A percentile compares a stretch with the other conserved stretches of the same genome.
Evolutionary conservation across 2,113 vertebrate genomes (phyloP).

Genomic region (Acrocephalus arundinaceus): DNA sequence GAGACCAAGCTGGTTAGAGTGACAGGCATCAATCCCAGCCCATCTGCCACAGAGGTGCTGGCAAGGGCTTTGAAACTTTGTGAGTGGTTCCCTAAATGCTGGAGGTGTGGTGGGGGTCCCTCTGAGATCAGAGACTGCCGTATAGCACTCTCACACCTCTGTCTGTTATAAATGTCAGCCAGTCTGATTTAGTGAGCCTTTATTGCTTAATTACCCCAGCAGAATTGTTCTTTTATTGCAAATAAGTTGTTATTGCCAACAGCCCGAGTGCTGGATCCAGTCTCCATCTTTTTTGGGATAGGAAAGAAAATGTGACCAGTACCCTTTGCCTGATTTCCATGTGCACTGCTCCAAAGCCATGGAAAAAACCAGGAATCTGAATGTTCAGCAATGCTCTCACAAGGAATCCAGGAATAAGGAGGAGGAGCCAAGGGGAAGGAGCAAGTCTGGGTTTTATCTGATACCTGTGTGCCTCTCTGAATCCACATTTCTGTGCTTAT

Average conservation of each 20-base stretch:
- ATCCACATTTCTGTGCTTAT: not conserved
- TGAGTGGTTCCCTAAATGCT: not conserved
- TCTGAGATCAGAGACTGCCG: not conserved
- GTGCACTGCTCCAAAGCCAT: not conserved
- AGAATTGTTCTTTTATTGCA: not conserved
- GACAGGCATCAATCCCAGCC: not conserved
- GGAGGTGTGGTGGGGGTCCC: not conserved
- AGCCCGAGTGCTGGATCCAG: not conserved
- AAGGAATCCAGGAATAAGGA: not conserved
- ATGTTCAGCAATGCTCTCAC: not conserved
- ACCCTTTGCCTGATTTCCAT: not conserved
- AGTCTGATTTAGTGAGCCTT: not conserved
- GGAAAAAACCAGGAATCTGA: not conserved
- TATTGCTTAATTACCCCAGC: not conserved
- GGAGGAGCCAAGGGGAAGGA: not conserved
- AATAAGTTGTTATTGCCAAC: not conserved
- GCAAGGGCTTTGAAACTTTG: not conserved
- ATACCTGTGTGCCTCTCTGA: not conserved
- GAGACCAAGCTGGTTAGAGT: not conserved
- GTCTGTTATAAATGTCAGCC: not conserved
- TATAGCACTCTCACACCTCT: not conserved
- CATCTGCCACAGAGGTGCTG: not conserved
- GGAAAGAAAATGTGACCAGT: not conserved
- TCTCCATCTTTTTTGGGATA: not conserved
- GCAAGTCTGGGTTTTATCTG: not conserved